These are phyloP conservation scores for Urocynchramus pylzowi DNA, from an alignment of 2,113 vertebrate species.

Conservation along the genomic window DNA sequence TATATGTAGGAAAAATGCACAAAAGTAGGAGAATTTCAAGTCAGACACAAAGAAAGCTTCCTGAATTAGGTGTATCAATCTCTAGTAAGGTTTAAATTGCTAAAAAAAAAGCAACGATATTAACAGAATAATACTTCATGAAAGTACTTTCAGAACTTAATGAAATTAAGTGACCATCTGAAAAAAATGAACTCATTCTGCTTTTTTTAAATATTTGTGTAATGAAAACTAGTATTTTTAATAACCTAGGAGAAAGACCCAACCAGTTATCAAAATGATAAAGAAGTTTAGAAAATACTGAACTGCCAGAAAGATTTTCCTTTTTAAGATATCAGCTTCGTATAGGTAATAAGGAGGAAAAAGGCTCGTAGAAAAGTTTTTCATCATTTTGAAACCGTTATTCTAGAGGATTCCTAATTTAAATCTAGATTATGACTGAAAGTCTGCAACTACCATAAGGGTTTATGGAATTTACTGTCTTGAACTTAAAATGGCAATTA, in stretches of 20 bases:
- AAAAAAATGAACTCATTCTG: not conserved
- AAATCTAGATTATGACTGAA: not conserved
- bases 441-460: fast-evolving
- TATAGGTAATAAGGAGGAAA: not conserved
- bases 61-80: fast-evolving
- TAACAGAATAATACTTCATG: not conserved
- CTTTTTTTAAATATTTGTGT: not conserved
- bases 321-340: not conserved
- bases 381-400: not conserved
- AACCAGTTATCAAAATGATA: not conserved
- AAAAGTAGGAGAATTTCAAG: not conserved
- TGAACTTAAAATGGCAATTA: not conserved
- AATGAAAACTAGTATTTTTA: not conserved
- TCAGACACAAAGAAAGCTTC: not conserved
- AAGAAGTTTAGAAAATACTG: not conserved
- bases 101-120: not conserved
- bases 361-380: not conserved
- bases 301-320: not conserved
- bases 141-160: not conserved
- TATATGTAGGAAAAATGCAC: not conserved
- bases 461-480: not conserved
- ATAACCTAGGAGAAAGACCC: not conserved
- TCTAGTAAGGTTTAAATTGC: not conserved
- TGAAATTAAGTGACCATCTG: not conserved
- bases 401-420: not conserved